These are phyloP conservation scores for Tribolium castaneum DNA, from an alignment of 1,140 invertebrate genomes.

Conservation along the genomic window DNA sequence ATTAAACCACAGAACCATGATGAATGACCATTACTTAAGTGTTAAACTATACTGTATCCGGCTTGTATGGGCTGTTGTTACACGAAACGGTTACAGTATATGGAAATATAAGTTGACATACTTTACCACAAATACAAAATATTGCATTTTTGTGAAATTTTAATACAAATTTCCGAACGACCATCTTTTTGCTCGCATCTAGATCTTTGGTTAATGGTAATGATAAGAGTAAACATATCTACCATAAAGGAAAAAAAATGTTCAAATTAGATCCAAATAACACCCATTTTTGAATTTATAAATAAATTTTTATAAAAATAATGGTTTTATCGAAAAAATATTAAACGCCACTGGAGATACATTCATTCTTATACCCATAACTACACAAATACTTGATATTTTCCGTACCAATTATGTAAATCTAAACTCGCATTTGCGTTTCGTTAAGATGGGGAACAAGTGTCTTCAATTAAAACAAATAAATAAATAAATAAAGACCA, in stretches of 20 bases:
- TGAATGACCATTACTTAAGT: slow-evolving; percentile 23
- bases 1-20: slow-evolving; percentile 50
- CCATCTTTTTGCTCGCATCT: slow-evolving; percentile 24
- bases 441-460: too few relatives aligned
- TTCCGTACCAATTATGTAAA: too few relatives aligned
- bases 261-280: too few relatives aligned
- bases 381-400: too few relatives aligned
- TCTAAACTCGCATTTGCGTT: too few relatives aligned
- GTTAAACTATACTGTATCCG: slow-evolving; percentile 39
- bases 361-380: too few relatives aligned
- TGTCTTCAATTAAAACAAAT: too few relatives aligned
- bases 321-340: too few relatives aligned
- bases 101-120: background rate
- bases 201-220: slow-evolving; percentile 37
- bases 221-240: slow-evolving; percentile 26
- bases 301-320: too few relatives aligned
- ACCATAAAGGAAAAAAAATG: background rate
- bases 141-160: background rate
- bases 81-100: slow-evolving; percentile 13
- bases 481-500: too few relatives aligned
- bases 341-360: too few relatives aligned
- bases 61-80: background rate
- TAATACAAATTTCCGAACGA: slow-evolving; percentile 21
- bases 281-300: too few relatives aligned
- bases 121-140: slow-evolving; percentile 11